These are phyloP conservation scores for Bacillus rossius DNA, from an alignment of 1,140 invertebrate genomes.

Conservation along the genomic window DNA sequence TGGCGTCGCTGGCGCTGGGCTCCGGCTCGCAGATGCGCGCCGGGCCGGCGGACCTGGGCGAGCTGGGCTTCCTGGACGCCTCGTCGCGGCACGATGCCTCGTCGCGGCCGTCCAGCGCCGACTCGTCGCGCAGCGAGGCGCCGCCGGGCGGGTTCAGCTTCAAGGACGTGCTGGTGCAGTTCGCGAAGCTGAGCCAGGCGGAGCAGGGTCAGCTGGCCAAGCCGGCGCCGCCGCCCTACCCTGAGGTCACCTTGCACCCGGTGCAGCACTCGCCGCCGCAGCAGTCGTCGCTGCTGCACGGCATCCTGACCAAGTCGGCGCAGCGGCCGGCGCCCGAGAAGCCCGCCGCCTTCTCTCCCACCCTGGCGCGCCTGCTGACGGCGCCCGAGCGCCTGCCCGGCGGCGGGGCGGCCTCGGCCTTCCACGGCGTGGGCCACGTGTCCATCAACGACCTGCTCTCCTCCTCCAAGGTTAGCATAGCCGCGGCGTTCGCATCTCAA, in stretches of 20 bases:
- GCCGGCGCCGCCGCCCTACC: conserved; percentile 57
- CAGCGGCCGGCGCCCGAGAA: conserved; percentile 26
- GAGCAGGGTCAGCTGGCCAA: conserved; percentile 8
- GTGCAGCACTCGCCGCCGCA: conserved; percentile 49
- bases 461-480: conserved; percentile 53
- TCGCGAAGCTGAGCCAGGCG: conserved; percentile 53
- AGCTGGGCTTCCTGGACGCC: conserved; percentile 12
- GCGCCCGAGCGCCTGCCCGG: conserved; percentile 52
- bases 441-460: conserved; percentile 54
- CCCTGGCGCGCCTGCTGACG: conserved; percentile 68
- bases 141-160: conserved; percentile 46
- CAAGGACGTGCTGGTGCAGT: conserved; percentile 71
- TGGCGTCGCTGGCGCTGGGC: conserved; percentile 35
- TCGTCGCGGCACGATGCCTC: conserved; percentile 32
- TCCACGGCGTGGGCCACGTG: conserved; percentile 35
- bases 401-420: conserved; percentile 20
- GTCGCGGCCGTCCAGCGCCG: conserved; percentile 46
- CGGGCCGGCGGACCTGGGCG: conserved; percentile 23
- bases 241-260: conserved; percentile 69
- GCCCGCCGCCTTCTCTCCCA: conserved; percentile 62
- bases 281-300: conserved; percentile 63
- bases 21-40: conserved; percentile 41
- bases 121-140: conserved; percentile 46
- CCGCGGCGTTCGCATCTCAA: too few species aligned
- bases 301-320: conserved; percentile 58